Conservation (phyloP, 2,797 vertebrate species). For the Leucoraja ocellata region DNA sequence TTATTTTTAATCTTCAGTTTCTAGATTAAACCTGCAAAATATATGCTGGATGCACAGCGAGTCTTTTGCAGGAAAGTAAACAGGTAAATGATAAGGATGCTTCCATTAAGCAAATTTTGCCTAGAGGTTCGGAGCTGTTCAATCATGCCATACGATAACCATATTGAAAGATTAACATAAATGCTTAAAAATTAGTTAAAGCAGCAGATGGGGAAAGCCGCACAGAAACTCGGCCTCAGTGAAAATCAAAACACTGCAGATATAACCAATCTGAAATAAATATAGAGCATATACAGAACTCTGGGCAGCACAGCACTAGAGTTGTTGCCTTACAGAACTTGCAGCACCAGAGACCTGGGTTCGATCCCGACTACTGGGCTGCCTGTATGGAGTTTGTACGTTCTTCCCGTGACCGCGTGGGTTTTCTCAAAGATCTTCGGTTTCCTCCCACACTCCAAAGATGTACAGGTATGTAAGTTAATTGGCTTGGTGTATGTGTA, state of each 20-base stretch:
- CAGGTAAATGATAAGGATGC: not conserved
- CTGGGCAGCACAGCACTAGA: too few species aligned
- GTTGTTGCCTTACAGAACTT: too few species aligned
- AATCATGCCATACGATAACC: not conserved
- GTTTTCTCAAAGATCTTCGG: too few species aligned
- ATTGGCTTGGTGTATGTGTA: too few species aligned
- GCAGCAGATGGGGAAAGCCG: not conserved
- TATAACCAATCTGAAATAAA: too few species aligned
- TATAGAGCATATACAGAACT: too few species aligned
- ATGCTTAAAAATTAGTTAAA: not conserved
- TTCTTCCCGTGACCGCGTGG: too few species aligned
- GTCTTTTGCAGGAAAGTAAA: not conserved
- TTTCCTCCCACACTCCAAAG: too few species aligned
- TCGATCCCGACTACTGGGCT: too few species aligned
- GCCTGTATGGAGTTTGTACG: too few species aligned
- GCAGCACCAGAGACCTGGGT: too few species aligned
- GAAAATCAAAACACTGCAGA: not conserved
- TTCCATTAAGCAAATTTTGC: not conserved
- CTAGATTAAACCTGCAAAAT: not conserved
- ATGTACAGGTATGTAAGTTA: too few species aligned
- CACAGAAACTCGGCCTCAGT: not conserved
- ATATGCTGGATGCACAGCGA: not conserved
- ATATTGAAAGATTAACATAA: not conserved
- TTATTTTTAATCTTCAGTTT: not conserved
- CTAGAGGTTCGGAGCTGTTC: not conserved